Conservation (phyloP, 1,140 invertebrate species). For the Drosophila setifemur region DNA sequence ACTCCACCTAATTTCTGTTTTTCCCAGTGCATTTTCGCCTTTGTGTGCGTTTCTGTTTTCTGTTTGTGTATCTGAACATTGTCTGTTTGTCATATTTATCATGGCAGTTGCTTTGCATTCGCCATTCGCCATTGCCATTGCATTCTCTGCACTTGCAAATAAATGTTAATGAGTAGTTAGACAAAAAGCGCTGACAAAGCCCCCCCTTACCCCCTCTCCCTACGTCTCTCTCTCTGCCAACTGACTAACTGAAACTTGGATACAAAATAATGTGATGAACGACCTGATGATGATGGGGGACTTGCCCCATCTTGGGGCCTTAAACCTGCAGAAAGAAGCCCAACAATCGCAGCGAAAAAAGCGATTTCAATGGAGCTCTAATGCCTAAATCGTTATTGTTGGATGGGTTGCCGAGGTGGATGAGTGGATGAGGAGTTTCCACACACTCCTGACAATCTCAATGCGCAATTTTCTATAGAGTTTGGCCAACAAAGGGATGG, state of each 20-base stretch:
- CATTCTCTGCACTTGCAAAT: conserved; percentile 74
- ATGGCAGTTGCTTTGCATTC: conserved; percentile 73
- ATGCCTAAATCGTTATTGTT: conserved; percentile 75
- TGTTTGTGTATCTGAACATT: conserved; percentile 49
- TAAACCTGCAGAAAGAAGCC: conserved; percentile 37
- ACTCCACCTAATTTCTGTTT: conserved; percentile 29
- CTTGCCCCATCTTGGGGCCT: conserved; percentile 22
- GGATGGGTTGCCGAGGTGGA: conserved; percentile 27
- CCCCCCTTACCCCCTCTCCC: conserved; percentile 1
- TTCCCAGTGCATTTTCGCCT: conserved; percentile 60
- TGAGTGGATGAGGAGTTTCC: conserved; percentile 16
- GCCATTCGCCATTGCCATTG: conserved; percentile 42
- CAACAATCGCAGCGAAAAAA: conserved; percentile 64
- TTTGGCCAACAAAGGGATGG: conserved; percentile 44
- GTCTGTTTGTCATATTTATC: conserved; percentile 77
- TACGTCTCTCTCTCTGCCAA: background rate
- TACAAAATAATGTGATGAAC: conserved; percentile 52
- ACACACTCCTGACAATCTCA: conserved; percentile 52
- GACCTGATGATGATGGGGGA: conserved; percentile 48
- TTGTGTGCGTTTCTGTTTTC: conserved; percentile 36
- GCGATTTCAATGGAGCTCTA: conserved; percentile 63
- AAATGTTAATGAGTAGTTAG: conserved; percentile 80
- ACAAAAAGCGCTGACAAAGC: conserved; percentile 74
- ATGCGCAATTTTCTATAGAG: conserved; percentile 59
- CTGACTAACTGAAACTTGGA: conserved; percentile 44